Percentiles rank a stretch among this genome's conserved stretches.
Evolutionary conservation across 2,113 vertebrate species (phyloP).

Genomic region (Coptodon bakossiorum): DNA sequence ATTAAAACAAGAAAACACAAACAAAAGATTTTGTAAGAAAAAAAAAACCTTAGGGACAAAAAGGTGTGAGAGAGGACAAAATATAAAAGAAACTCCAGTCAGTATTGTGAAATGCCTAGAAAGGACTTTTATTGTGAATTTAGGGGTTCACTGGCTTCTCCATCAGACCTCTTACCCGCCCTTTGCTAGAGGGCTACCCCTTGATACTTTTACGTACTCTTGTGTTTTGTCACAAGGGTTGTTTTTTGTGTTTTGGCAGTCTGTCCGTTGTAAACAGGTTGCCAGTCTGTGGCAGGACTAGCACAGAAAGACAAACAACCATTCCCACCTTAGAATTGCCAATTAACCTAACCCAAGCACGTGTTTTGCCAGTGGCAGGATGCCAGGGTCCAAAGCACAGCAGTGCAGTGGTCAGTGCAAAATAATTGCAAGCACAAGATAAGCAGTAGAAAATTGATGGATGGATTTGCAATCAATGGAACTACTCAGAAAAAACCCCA

Average conservation of each 20-base stretch:
- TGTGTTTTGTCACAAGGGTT: neutral
- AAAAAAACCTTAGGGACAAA: neutral
- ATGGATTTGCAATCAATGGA: too few species aligned
- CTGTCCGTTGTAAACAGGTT: too few species aligned
- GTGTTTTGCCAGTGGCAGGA: neutral
- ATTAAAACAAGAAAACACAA: neutral
- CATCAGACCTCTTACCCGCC: neutral
- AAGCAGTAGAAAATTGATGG: neutral
- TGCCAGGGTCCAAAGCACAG: neutral
- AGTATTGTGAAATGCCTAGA: neutral
- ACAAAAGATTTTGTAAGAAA: neutral
- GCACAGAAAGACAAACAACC: neutral
- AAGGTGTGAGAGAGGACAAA: accelerated
- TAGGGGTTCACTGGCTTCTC: neutral
- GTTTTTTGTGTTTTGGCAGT: neutral
- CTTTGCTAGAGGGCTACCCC: neutral
- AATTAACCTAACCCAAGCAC: neutral
- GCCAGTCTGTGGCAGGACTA: too few species aligned
- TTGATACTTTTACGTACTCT: neutral
- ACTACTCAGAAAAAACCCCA: too few species aligned
- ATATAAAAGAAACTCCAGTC: neutral
- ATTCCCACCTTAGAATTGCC: neutral
- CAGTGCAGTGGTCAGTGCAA: neutral
- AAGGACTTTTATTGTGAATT: neutral
- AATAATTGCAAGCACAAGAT: neutral